These are phyloP conservation scores for Cherax quadricarinatus DNA, from an alignment of 1,140 invertebrate genomes.

Conservation along the genomic window DNA sequence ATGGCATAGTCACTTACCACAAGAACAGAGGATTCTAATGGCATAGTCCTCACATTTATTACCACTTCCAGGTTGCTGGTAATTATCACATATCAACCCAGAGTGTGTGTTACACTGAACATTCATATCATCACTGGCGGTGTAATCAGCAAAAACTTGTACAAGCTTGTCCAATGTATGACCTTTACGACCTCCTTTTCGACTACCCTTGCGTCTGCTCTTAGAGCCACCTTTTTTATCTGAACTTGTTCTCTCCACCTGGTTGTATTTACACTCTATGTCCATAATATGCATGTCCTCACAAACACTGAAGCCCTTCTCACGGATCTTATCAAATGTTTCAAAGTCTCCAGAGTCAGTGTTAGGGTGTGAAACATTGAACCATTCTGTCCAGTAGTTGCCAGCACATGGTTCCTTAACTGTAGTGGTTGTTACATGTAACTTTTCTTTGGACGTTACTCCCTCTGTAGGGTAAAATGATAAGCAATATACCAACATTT, in stretches of 20 bases:
- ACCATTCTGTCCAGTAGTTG: slow-evolving; percentile 73
- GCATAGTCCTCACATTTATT: slow-evolving; percentile 77
- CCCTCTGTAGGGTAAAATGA: neutral
- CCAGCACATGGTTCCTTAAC: slow-evolving; percentile 43
- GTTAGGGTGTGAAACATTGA: slow-evolving; percentile 67
- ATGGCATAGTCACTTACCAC: slow-evolving; percentile 76
- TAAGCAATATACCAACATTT: too few relatives aligned
- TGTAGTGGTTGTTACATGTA: neutral
- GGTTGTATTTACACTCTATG: slow-evolving; percentile 74
- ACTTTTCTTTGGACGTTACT: neutral
- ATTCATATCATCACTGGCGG: slow-evolving; percentile 49
- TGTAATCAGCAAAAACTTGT: slow-evolving; percentile 28
- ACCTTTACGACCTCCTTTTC: slow-evolving; percentile 46
- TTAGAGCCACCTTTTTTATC: neutral
- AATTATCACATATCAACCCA: slow-evolving; percentile 65
- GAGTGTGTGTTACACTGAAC: slow-evolving; percentile 73
- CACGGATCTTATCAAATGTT: slow-evolving; percentile 72
- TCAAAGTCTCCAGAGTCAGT: slow-evolving; percentile 74
- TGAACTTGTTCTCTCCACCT: neutral
- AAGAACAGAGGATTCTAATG: slow-evolving; percentile 76
- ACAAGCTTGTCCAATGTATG: slow-evolving; percentile 29
- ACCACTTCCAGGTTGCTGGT: slow-evolving; percentile 57
- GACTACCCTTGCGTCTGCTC: slow-evolving; percentile 30
- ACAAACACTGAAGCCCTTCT: slow-evolving; percentile 72
- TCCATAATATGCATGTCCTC: slow-evolving; percentile 71